These are phyloP conservation scores for Grapholita molesta DNA, from an alignment of 1,140 invertebrate species.

Conservation along the genomic window DNA sequence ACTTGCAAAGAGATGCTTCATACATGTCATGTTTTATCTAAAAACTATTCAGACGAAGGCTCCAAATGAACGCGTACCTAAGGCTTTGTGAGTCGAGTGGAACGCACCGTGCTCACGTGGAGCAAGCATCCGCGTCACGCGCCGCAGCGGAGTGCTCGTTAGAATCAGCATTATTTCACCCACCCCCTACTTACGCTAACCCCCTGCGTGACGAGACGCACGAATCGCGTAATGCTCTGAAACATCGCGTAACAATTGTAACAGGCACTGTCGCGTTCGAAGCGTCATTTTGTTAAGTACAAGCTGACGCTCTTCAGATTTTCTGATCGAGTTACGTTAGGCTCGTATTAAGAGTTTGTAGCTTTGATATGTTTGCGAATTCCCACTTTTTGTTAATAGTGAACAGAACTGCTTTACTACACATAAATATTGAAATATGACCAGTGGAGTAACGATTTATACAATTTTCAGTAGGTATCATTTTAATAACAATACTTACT, in stretches of 20 bases:
- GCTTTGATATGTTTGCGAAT: not conserved
- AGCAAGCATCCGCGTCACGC: constrained; percentile 3
- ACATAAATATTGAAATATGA: no score
- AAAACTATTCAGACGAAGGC: not conserved
- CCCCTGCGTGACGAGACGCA: not conserved
- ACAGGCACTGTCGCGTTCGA: not conserved
- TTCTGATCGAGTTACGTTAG: not conserved
- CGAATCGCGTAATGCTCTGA: constrained; percentile 1
- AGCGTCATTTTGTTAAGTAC: not conserved
- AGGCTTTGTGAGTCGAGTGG: not conserved
- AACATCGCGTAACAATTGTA: constrained; percentile 1
- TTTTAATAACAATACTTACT: not conserved
- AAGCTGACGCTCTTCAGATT: not conserved
- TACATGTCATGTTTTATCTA: not conserved
- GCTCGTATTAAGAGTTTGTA: not conserved
- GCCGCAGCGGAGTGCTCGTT: constrained; percentile 9
- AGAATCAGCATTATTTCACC: constrained; percentile 17
- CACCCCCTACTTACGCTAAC: not conserved
- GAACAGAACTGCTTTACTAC: no score
- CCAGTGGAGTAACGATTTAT: no score
- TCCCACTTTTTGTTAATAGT: no score
- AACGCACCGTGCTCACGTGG: constrained; percentile 1
- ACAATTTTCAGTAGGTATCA: not conserved
- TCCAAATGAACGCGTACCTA: not conserved
- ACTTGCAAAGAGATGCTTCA: not conserved